Conservation (phyloP, 2,797 vertebrate species). For the Oreochromis grahami region DNA sequence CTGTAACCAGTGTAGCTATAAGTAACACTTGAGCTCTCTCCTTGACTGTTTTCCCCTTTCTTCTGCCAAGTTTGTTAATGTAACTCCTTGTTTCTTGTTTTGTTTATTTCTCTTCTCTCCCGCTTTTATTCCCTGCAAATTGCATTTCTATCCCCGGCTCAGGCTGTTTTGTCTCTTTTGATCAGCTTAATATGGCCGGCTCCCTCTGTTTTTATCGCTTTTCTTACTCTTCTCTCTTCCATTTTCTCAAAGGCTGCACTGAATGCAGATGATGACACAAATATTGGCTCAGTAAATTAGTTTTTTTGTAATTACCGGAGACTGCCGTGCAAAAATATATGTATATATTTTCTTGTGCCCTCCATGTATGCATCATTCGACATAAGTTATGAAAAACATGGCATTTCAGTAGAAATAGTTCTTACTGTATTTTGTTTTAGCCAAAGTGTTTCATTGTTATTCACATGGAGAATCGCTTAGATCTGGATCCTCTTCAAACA, state of each 20-base stretch:
- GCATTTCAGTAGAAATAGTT: background rate
- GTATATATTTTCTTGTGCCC: background rate
- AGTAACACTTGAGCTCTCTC: background rate
- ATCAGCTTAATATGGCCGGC: conserved; percentile 30
- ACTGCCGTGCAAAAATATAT: background rate
- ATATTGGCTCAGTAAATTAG: conserved; percentile 24
- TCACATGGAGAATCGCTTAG: background rate
- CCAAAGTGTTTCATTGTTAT: conserved; percentile 3
- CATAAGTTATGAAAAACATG: background rate
- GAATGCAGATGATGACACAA: conserved; percentile 32
- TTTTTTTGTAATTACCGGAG: conserved; percentile 40
- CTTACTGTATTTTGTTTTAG: background rate
- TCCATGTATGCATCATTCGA: background rate
- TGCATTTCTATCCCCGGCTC: conserved; percentile 15
- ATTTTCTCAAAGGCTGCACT: background rate
- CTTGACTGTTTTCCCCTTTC: background rate
- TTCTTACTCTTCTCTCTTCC: background rate
- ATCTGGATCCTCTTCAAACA: conserved; percentile 8
- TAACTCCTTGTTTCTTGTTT: conserved; percentile 13
- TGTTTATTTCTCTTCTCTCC: conserved; percentile 27
- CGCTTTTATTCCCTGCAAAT: conserved; percentile 21
- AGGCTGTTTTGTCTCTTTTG: conserved; percentile 47
- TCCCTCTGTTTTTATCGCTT: background rate
- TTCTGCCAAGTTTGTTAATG: conserved; percentile 13
- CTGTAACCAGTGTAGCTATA: background rate